phyloP scores from a whole-genome alignment of 64 coral and sea anemone genomes.

The Stichodactyla helianthus region DNA sequence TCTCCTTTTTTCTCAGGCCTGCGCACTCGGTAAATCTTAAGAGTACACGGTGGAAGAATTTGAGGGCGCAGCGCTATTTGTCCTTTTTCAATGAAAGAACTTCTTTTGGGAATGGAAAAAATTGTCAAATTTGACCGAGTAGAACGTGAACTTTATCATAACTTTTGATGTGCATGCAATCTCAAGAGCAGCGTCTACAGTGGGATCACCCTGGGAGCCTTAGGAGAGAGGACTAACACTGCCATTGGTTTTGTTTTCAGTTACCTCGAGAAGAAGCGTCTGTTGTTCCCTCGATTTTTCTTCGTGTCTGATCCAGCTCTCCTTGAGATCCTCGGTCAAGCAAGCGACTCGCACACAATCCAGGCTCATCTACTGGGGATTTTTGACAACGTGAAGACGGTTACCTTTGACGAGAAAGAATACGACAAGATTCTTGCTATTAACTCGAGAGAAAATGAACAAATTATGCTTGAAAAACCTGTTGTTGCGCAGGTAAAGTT shows the following conservation, averaged over 20 bases:
- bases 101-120: too few relatives aligned
- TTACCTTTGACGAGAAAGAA: conserved; percentile 92
- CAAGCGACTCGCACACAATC: conserved; percentile 96
- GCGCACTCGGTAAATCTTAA: neutral
- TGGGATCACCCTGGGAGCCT: too few relatives aligned
- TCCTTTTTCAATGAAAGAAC: too few relatives aligned
- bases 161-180: too few relatives aligned
- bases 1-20: neutral
- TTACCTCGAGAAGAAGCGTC: conserved; percentile 95
- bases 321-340: conserved; percentile 95
- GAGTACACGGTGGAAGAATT: neutral
- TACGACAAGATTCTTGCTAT: conserved; percentile 96
- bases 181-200: too few relatives aligned
- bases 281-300: conserved; percentile 97
- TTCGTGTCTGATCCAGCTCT: conserved; percentile 98
- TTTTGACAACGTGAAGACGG: conserved; percentile 97
- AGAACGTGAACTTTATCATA: too few relatives aligned
- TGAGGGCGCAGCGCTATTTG: too few relatives aligned
- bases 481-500: conserved; percentile 83
- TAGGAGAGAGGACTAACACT: too few relatives aligned
- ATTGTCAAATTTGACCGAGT: too few relatives aligned
- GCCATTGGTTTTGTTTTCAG: conserved; percentile 7
- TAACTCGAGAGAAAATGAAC: conserved; percentile 85
- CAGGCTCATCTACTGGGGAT: conserved; percentile 91
- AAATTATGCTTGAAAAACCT: conserved; percentile 84